Conservation (phyloP, 2,797 vertebrate species). For the Amblyopsis hoosieri region DNA sequence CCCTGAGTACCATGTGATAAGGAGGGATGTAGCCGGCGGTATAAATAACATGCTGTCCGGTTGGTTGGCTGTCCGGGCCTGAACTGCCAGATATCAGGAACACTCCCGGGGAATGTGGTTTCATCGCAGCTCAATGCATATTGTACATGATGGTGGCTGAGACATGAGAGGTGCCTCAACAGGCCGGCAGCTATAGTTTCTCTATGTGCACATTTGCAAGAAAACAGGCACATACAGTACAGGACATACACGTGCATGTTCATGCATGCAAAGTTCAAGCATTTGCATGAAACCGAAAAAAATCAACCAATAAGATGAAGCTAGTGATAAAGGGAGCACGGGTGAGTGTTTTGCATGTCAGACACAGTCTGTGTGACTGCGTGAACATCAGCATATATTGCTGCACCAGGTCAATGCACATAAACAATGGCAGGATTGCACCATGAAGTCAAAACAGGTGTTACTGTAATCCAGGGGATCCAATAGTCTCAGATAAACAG, state of each 20-base stretch:
- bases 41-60: slow-evolving; percentile 63
- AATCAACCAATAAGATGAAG: background rate
- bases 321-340: background rate
- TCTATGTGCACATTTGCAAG: slow-evolving; percentile 25
- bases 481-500: too few relatives aligned
- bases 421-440: slow-evolving; percentile 7
- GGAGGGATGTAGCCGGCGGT: slow-evolving; percentile 26
- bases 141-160: slow-evolving; percentile 30
- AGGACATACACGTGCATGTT: slow-evolving; percentile 7
- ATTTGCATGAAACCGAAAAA: background rate
- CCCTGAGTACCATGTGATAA: slow-evolving; percentile 47
- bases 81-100: slow-evolving; percentile 54
- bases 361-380: background rate
- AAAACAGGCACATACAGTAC: slow-evolving; percentile 2
- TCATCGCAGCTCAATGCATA: slow-evolving; percentile 50
- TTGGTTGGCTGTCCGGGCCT: slow-evolving; percentile 50
- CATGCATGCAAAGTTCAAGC: background rate
- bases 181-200: too few relatives aligned
- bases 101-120: slow-evolving; percentile 48
- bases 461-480: too few relatives aligned
- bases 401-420: background rate
- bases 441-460: background rate
- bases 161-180: background rate
- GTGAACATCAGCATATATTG: background rate
- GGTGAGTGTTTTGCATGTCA: background rate